Evolutionary conservation across 2,888 invertebrate species (phyloP).

Genomic region (Tetramorium bicarinatum): DNA sequence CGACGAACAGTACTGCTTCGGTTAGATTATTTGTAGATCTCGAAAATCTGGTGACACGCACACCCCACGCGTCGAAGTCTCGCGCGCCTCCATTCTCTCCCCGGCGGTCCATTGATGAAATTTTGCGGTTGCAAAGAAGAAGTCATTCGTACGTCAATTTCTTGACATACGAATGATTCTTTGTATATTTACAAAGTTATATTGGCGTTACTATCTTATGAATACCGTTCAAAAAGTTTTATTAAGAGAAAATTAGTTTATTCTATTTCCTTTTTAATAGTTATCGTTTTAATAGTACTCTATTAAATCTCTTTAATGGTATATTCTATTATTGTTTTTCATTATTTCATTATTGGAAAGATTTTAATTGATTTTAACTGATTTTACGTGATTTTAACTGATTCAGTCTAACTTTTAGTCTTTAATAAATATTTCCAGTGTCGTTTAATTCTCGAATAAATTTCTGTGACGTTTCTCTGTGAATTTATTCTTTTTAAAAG

Average conservation of each 20-base stretch:
- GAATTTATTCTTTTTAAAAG: background rate
- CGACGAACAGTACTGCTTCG: constrained; percentile 95
- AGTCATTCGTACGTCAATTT: background rate
- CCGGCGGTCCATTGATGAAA: background rate
- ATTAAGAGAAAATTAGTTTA: background rate
- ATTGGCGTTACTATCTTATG: background rate
- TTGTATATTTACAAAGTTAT: background rate
- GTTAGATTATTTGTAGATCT: constrained; percentile 86
- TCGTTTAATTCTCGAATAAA: background rate
- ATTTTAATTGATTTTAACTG: background rate
- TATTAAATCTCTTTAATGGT: too few relatives aligned
- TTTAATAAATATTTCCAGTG: background rate
- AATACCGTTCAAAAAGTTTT: background rate
- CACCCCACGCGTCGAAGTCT: background rate
- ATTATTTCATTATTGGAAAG: background rate
- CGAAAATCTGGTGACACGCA: constrained; percentile 80
- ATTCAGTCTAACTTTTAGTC: background rate
- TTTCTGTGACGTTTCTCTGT: background rate
- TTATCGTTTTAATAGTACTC: background rate
- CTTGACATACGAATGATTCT: constrained; percentile 2
- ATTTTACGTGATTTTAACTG: background rate
- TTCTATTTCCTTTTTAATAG: background rate
- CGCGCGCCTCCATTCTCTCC: background rate
- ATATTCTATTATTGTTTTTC: background rate
- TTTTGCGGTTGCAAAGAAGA: background rate